These are phyloP conservation scores for Theodoxus fluviatilis DNA, from an alignment of 2,888 invertebrate species.

Conservation along the genomic window DNA sequence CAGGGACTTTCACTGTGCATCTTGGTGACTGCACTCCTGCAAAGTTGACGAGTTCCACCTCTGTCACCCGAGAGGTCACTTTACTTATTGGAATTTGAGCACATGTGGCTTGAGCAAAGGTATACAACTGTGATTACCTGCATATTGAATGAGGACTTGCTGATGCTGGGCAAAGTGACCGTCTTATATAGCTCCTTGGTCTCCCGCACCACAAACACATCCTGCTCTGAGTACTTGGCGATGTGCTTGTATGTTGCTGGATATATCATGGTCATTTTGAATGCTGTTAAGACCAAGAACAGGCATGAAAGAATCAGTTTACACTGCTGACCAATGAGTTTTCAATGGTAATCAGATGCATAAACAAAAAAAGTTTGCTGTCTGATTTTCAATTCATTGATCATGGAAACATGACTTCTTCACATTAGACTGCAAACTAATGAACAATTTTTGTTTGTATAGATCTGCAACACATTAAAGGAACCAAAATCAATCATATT, in stretches of 20 bases:
- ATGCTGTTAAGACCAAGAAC: slow-evolving; percentile 63
- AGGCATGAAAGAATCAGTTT: no score
- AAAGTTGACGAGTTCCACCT: no score
- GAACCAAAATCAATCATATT: no score
- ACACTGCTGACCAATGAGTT: no score
- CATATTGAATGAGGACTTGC: slow-evolving; percentile 73
- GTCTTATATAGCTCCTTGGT: slow-evolving; percentile 82
- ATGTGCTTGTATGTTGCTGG: slow-evolving; percentile 94
- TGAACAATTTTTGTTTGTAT: no score
- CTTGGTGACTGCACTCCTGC: no score
- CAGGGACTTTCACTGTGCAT: no score
- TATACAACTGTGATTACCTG: slow-evolving; percentile 71
- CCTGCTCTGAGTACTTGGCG: slow-evolving; percentile 81
- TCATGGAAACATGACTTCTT: neutral
- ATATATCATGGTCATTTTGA: slow-evolving; percentile 88
- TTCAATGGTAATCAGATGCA: slow-evolving; percentile 18
- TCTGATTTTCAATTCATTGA: neutral
- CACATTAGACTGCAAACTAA: no score
- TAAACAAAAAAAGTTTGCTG: neutral
- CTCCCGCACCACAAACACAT: slow-evolving; percentile 81
- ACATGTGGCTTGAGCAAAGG: neutral
- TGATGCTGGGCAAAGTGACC: slow-evolving; percentile 80
- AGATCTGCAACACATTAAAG: no score
- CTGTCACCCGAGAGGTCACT: no score
- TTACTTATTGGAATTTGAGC: no score